Conservation (phyloP, 2,888 invertebrate genomes). For the Machimus atricapillus region DNA sequence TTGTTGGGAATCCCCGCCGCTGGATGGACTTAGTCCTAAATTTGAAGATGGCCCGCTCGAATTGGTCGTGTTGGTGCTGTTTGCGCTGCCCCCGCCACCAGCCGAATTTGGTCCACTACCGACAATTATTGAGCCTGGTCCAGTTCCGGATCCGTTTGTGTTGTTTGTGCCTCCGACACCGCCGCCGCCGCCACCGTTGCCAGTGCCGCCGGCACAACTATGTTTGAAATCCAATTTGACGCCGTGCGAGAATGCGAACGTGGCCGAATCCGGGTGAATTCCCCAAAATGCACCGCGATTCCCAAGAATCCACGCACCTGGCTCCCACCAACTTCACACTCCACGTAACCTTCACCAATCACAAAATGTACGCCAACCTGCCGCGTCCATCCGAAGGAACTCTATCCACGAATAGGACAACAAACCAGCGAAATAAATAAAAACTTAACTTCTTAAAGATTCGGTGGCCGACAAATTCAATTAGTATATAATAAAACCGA, state of each 20-base stretch:
- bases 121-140: conserved; percentile 47
- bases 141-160: conserved; percentile 51
- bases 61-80: conserved; percentile 37
- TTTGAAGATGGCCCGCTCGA: conserved; percentile 53
- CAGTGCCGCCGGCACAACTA: conserved; percentile 73
- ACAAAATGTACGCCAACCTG: conserved; percentile 2
- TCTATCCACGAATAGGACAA: background rate
- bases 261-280: conserved; percentile 11
- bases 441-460: background rate
- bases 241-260: conserved; percentile 60
- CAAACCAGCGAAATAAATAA: background rate
- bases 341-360: background rate
- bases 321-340: background rate
- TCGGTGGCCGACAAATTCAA: background rate
- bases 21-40: conserved; percentile 61
- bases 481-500: background rate
- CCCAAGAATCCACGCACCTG: background rate
- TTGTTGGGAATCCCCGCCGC: conserved; percentile 69
- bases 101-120: conserved; percentile 57
- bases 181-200: conserved; percentile 65
- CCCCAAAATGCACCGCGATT: background rate
- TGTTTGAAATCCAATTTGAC: conserved; percentile 87
- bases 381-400: background rate
- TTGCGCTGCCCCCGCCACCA: conserved; percentile 49
- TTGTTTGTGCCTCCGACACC: conserved; percentile 49